A percentile compares a stretch with the other conserved stretches of the same genome.
phyloP scores from a whole-genome alignment of 2,113 vertebrate genomes.

The Lepus timidus region DNA sequence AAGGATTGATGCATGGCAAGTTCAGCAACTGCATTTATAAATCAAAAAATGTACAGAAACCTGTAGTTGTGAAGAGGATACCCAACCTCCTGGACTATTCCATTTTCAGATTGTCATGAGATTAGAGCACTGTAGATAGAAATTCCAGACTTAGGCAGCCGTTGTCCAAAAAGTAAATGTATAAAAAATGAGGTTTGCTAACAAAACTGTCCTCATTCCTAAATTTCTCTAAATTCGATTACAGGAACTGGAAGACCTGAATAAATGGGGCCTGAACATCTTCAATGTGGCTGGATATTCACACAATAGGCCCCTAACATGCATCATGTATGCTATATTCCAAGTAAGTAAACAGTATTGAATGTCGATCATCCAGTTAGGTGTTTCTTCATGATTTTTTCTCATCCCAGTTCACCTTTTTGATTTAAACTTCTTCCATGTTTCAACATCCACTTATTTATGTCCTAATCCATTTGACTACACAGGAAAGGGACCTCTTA shows the following conservation, averaged over 20 bases:
- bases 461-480: background rate
- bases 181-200: background rate
- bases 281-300: slow-evolving; percentile 96
- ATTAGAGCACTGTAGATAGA: background rate
- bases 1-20: background rate
- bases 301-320: slow-evolving; percentile 95
- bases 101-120: background rate
- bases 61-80: background rate
- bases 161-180: background rate
- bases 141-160: background rate
- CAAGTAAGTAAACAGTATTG: slow-evolving; percentile 90
- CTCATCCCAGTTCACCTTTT: background rate
- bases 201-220: background rate
- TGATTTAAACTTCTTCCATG: background rate
- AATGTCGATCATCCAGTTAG: too few species aligned
- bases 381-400: background rate
- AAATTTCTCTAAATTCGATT: slow-evolving; percentile 58
- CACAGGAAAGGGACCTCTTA: slow-evolving; percentile 96
- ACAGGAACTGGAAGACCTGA: slow-evolving; percentile 97
- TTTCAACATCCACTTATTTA: background rate
- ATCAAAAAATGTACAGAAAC: background rate
- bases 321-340: slow-evolving; percentile 98
- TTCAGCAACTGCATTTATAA: background rate
- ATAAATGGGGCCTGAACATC: slow-evolving; percentile 99
- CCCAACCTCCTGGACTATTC: background rate